Evolutionary conservation across 2,797 vertebrate genomes (phyloP), one percentile per base, ranked within the genome.

Genomic region (Coluber constrictor): DNA sequence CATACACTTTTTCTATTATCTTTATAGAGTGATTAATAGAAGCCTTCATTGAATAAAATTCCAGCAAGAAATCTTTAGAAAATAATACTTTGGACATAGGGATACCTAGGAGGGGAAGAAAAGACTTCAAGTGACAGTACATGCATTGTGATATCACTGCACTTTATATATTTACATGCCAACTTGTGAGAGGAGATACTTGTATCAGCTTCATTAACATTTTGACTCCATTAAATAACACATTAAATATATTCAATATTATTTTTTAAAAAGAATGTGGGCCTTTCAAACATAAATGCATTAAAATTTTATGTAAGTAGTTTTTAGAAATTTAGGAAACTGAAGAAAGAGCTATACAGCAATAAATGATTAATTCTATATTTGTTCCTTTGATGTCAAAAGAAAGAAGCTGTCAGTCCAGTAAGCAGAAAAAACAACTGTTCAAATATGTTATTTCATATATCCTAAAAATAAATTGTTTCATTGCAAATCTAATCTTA

Each of bases 1-100:
- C 63, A 87, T 56, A 94, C 25, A 70, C 92, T 96, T 94, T 96
- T 92, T 74, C 90, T 20, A 0, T 94, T 96, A 94, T 94, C 92
- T 93, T 92, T 94, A 95, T 93, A 95, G 95, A 95, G 95, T 96
- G 93, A 95, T 89, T 94, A 83, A 4, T 29, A 70, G 91, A 63
- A 94, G 86, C 56, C 89, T 90, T 90, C 91, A 94, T 92, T 90
- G 96, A 96, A 96, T 86, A 90, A 88, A 94, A 47, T 94, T 88
- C 61, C 88, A 93, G 59, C 66, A 93, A 89, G 91, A 56, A 92
- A 92, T n/a, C 1, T 0, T 37, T 92, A 43, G 93, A 93, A 0
- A 2, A 9, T 32, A 20, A 90, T 93, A 93, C 27, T 83, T 88
- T 86, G 23, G 18, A 1, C 37, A 23, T 79, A 43, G 74, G 37